These are phyloP conservation scores for Arctia plantaginis DNA, from an alignment of 2,888 invertebrate species.

Conservation along the genomic window DNA sequence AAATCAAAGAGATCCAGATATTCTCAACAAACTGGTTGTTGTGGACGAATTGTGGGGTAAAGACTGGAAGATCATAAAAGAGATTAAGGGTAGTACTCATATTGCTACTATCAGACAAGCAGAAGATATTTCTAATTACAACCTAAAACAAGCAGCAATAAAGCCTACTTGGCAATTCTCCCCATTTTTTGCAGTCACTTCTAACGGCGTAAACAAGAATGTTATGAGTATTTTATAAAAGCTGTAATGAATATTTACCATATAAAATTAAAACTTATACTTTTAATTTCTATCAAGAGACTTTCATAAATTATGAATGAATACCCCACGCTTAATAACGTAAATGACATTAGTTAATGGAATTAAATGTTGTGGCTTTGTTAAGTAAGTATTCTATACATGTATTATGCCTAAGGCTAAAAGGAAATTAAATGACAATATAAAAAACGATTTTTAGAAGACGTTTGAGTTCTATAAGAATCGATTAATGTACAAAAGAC, in stretches of 20 bases:
- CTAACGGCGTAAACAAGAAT: neutral
- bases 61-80: neutral
- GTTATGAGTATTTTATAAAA: neutral
- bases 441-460: neutral
- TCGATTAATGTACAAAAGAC: neutral
- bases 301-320: neutral
- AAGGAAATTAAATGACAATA: neutral
- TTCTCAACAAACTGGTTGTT: no score
- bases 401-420: neutral
- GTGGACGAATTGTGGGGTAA: no score
- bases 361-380: conserved; percentile 4
- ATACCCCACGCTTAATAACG: neutral
- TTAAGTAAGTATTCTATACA: neutral
- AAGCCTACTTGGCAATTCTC: neutral
- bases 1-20: no score
- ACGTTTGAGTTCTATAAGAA: neutral
- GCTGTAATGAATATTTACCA: neutral
- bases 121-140: neutral
- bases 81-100: neutral
- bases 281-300: neutral
- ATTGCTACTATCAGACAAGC: neutral
- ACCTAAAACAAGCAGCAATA: neutral
- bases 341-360: conserved; percentile 1
- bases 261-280: neutral
- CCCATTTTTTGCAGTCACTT: neutral